These are phyloP conservation scores for Coracopsis vasa DNA, from an alignment of 2,113 vertebrate species.

Conservation along the genomic window DNA sequence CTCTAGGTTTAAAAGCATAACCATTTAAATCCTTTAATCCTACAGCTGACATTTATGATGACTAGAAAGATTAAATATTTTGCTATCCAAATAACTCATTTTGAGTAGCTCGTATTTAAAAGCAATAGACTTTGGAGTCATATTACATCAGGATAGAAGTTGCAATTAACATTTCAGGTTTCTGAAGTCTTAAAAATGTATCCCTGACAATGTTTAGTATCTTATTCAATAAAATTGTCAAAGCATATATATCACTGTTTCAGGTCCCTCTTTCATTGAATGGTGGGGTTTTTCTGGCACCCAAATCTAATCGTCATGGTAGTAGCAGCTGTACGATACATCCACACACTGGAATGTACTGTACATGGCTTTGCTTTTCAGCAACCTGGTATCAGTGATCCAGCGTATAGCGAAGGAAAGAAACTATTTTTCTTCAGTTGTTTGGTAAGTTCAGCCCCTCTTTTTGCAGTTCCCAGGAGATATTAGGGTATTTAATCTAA, in stretches of 20 bases:
- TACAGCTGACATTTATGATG: conserved; percentile 65
- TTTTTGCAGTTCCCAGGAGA: not conserved
- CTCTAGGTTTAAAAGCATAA: conserved; percentile 66
- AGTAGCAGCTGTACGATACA: not conserved
- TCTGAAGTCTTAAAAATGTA: conserved; percentile 43
- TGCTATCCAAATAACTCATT: conserved; percentile 69
- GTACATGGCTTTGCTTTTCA: not conserved
- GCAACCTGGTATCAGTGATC: not conserved
- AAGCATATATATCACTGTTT: conserved; percentile 3
- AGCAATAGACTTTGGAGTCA: conserved; percentile 70
- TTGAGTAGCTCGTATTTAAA: conserved; percentile 73
- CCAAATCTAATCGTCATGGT: not conserved
- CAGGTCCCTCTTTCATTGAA: conserved; percentile 8
- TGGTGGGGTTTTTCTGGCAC: not conserved
- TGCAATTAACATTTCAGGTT: conserved; percentile 54
- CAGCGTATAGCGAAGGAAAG: not conserved
- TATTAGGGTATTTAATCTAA: not conserved
- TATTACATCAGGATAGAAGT: conserved; percentile 53
- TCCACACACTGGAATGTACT: not conserved
- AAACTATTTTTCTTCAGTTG: not conserved
- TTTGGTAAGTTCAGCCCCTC: not conserved
- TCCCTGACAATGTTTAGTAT: not conserved
- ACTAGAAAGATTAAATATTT: conserved; percentile 71
- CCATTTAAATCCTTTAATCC: conserved; percentile 71
- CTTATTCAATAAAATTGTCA: not conserved